phyloP scores from a whole-genome alignment of 2,888 invertebrate genomes.

The Erebia palarica region DNA sequence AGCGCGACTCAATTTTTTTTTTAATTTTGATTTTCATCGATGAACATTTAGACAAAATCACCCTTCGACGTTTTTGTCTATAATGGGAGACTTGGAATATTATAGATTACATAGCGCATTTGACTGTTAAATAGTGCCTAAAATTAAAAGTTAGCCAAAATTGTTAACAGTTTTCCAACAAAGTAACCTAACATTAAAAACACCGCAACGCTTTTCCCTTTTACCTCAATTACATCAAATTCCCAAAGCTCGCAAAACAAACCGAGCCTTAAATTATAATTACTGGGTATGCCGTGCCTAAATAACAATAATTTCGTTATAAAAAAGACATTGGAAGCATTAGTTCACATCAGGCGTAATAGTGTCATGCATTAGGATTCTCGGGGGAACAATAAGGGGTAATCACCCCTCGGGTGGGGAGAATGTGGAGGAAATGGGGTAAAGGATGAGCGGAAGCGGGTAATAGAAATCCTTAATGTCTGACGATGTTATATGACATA shows the following conservation, averaged over 20 bases:
- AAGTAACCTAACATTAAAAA: slow-evolving; percentile 1
- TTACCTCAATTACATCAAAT: slow-evolving; percentile 25
- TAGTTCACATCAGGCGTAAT: slow-evolving; percentile 69
- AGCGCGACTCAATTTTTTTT: too few species aligned
- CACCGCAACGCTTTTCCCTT: slow-evolving; percentile 8
- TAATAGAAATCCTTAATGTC: not conserved
- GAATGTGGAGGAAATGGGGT: slow-evolving; percentile 28
- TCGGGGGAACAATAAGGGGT: slow-evolving; percentile 75
- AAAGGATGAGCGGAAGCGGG: slow-evolving; percentile 37
- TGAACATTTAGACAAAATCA: too few species aligned
- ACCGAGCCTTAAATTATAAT: slow-evolving; percentile 30
- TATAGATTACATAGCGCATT: too few species aligned
- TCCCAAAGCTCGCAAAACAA: slow-evolving; percentile 30
- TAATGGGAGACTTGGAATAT: too few species aligned
- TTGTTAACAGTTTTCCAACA: not conserved
- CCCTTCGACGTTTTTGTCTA: too few species aligned
- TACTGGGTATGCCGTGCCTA: slow-evolving; percentile 22
- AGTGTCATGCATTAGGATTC: slow-evolving; percentile 75
- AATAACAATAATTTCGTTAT: slow-evolving; percentile 54
- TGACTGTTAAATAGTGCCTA: too few species aligned
- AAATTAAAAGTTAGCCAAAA: not conserved
- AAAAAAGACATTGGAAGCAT: slow-evolving; percentile 63
- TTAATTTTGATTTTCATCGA: too few species aligned
- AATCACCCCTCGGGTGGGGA: slow-evolving; percentile 62
- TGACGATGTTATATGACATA: too few species aligned